These are phyloP conservation scores for Melanerpes formicivorus DNA, from an alignment of 2,113 vertebrate genomes.

Conservation along the genomic window DNA sequence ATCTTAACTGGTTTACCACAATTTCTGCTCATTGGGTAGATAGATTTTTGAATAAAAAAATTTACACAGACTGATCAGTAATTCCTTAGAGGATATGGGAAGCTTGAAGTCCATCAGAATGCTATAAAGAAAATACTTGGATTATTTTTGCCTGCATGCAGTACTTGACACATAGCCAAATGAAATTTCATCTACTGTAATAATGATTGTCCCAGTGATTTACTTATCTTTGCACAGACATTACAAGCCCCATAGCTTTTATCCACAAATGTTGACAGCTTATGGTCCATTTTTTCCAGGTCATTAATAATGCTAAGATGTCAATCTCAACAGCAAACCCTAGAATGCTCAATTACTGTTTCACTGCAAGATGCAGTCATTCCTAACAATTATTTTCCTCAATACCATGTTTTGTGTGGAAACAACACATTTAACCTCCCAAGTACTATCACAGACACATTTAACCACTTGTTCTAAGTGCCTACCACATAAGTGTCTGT, in stretches of 20 bases:
- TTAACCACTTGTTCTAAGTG: background rate
- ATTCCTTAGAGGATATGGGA: background rate
- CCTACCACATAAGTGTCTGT: background rate
- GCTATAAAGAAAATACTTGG: background rate
- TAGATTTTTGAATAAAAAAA: background rate
- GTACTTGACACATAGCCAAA: background rate
- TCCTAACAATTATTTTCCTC: background rate
- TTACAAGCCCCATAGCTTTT: conserved; percentile 33
- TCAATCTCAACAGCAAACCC: background rate
- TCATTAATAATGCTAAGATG: background rate
- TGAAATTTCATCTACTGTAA: background rate
- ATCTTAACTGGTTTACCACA: background rate
- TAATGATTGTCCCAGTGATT: background rate
- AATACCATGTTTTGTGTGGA: background rate
- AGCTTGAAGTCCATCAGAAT: background rate
- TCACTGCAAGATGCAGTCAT: background rate
- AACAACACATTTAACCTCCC: background rate
- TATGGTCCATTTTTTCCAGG: conserved; percentile 8
- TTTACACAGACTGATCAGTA: background rate
- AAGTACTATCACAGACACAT: background rate
- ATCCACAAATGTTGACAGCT: conserved; percentile 32
- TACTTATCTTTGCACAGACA: background rate
- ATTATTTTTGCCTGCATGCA: background rate
- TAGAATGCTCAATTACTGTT: background rate
- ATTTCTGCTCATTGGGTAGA: background rate